Percentiles rank a stretch among this genome's conserved stretches.
phyloP scores from a whole-genome alignment of 2,113 vertebrate species.

The Crotalus viridis region DNA sequence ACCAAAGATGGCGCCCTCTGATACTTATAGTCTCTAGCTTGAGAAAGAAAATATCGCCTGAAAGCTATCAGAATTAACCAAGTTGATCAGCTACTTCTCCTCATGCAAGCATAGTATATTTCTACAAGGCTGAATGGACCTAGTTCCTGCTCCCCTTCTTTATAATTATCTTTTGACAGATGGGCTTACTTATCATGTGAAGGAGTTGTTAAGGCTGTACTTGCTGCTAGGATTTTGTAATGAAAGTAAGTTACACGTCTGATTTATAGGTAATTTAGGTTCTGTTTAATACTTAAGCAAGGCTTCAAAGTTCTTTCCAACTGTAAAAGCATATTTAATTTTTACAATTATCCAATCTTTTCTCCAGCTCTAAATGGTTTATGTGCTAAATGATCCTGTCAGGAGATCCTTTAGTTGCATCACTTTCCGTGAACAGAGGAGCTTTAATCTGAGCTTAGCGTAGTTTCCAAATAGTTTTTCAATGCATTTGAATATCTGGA shows the following conservation, averaged over 20 bases:
- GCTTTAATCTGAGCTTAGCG: not conserved
- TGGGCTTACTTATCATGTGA: not conserved
- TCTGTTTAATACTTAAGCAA: slow-evolving; percentile 41
- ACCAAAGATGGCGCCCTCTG: not conserved
- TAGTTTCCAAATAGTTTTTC: not conserved
- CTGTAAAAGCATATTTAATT: not conserved
- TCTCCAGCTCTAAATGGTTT: slow-evolving; percentile 24
- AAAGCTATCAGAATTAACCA: not conserved
- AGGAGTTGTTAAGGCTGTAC: not conserved
- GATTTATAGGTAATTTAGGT: not conserved
- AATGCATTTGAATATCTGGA: slow-evolving; percentile 14
- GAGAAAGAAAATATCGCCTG: not conserved
- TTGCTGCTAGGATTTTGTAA: slow-evolving; percentile 13
- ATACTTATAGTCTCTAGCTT: not conserved
- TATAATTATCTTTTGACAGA: not conserved
- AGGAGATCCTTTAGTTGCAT: slow-evolving; percentile 51
- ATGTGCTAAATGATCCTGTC: slow-evolving; percentile 37
- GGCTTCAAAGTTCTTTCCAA: not conserved
- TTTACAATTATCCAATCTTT: slow-evolving; percentile 16
- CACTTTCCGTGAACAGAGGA: slow-evolving; percentile 39
- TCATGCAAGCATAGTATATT: too few relatives aligned
- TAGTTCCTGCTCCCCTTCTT: not conserved
- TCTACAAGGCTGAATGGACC: not conserved
- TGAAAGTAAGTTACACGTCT: not conserved
- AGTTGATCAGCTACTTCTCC: not conserved